Percentiles rank a stretch among this genome's conserved stretches.
These are phyloP conservation scores for Bombus difficillimus DNA, from an alignment of 1,140 invertebrate species.

Conservation along the genomic window DNA sequence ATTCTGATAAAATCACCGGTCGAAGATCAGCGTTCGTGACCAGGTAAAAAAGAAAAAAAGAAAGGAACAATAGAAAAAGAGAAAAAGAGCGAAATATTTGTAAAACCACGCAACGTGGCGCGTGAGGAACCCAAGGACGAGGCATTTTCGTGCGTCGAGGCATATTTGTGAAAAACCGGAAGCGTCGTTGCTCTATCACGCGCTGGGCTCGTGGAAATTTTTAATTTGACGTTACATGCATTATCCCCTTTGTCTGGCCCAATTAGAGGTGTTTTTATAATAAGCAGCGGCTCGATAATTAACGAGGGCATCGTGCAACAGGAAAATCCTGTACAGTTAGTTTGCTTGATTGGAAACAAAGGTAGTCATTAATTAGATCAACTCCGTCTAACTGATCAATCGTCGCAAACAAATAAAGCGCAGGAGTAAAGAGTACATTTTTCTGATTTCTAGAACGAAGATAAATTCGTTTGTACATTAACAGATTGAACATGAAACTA, in stretches of 20 bases:
- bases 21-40: not conserved
- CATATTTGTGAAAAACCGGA: not conserved
- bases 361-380: slow-evolving; percentile 15
- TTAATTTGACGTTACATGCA: slow-evolving; percentile 10
- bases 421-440: not conserved
- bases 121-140: not conserved
- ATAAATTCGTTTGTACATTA: not conserved
- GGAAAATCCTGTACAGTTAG: not conserved
- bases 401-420: slow-evolving; percentile 2
- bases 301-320: not conserved
- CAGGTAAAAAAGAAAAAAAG: no score
- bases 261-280: not conserved
- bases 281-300: slow-evolving; percentile 9
- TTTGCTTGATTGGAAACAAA: not conserved
- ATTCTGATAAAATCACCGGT: not conserved
- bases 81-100: not conserved
- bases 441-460: not conserved
- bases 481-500: not conserved
- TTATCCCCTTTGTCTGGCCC: slow-evolving; percentile 10
- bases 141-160: not conserved
- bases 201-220: not conserved
- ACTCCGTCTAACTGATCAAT: not conserved
- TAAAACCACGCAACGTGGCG: not conserved
- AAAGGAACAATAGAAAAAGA: no score
- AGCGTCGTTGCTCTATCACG: no score